These are phyloP conservation scores for Poecilia gillii DNA, from an alignment of 2,797 vertebrate species.

Conservation along the genomic window DNA sequence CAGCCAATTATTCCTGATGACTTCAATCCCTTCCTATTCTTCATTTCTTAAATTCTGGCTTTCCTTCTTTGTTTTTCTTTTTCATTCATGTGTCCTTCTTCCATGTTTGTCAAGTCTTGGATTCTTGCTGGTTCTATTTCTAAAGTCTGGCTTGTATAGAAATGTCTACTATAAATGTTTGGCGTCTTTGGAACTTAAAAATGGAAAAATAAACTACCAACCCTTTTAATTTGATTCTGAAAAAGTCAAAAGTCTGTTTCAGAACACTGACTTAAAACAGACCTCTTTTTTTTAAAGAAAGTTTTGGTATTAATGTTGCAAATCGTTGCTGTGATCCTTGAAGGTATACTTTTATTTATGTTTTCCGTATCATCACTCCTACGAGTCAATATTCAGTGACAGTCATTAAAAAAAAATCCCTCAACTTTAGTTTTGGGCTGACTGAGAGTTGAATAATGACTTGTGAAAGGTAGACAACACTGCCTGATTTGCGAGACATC, in stretches of 20 bases:
- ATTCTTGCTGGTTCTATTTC: background rate
- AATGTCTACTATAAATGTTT: background rate
- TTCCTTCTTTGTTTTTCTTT: background rate
- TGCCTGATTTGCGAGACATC: constrained; percentile 31
- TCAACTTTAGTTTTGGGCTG: constrained; percentile 17
- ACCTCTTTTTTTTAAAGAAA: background rate
- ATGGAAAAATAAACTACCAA: background rate
- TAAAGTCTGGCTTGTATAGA: background rate
- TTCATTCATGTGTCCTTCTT: background rate
- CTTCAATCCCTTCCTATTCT: background rate
- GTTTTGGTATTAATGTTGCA: background rate
- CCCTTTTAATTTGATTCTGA: background rate
- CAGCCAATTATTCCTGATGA: background rate
- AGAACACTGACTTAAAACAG: background rate
- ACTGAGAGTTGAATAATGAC: constrained; percentile 36
- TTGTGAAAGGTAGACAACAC: constrained; percentile 32
- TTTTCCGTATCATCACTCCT: constrained; percentile 17
- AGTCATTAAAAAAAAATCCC: background rate
- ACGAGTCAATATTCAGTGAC: constrained; percentile 10
- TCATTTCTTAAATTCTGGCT: background rate
- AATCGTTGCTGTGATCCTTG: background rate
- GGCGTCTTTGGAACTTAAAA: background rate
- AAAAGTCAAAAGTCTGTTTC: background rate
- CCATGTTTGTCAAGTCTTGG: background rate
- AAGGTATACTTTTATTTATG: constrained; percentile 14